phyloP scores from a whole-genome alignment of 2,888 invertebrate genomes.

The Spilarctia lutea region DNA sequence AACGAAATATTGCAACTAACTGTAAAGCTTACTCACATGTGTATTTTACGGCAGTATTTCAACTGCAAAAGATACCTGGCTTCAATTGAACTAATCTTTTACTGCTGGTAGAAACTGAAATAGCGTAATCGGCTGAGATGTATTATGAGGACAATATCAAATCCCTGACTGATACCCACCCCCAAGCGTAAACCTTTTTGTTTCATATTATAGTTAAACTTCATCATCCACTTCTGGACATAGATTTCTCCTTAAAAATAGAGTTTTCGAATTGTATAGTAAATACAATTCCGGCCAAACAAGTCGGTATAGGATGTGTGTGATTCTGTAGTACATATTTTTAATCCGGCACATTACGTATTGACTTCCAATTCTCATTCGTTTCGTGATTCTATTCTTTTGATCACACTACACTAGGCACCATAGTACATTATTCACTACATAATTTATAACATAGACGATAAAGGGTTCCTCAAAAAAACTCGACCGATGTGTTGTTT shows the following conservation, averaged over 20 bases:
- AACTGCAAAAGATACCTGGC: constrained; percentile 24
- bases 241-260: no score
- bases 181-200: neutral
- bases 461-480: neutral
- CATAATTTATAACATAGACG: neutral
- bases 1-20: constrained; percentile 66
- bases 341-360: no score
- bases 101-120: neutral
- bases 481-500: neutral
- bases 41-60: constrained; percentile 46
- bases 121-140: neutral
- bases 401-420: neutral
- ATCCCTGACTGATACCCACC: neutral
- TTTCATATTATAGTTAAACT: neutral
- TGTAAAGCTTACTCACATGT: constrained; percentile 40
- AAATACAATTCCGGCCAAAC: no score
- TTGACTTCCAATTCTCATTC: no score
- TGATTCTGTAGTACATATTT: no score
- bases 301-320: no score
- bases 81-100: constrained; percentile 15
- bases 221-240: no score
- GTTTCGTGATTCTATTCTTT: neutral
- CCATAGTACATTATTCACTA: no score
- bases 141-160: neutral
- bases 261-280: no score